Conservation (phyloP, 2,113 vertebrate genomes). For the Triplophysa siluroides region DNA sequence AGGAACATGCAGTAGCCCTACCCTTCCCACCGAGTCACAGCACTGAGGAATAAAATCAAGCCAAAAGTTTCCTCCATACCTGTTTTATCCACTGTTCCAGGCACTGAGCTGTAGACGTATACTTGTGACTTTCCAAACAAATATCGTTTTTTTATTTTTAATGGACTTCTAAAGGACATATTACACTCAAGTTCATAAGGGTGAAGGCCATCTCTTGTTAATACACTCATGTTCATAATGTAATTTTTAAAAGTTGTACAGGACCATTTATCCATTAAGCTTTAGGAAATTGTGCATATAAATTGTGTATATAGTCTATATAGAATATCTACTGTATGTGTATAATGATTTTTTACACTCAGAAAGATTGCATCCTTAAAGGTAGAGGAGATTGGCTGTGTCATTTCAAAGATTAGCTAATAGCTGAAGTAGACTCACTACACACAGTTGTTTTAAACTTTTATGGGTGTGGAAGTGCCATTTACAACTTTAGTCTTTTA, state of each 20-base stretch:
- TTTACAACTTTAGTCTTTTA: conserved; percentile 22
- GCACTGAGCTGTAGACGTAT: conserved; percentile 16
- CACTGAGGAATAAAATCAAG: conserved; percentile 72
- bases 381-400: conserved; percentile 50
- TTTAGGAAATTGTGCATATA: conserved; percentile 67
- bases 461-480: conserved; percentile 4
- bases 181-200: background rate
- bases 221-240: conserved; percentile 47
- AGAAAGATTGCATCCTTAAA: conserved; percentile 59
- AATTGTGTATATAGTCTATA: conserved; percentile 64
- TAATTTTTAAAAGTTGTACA: conserved; percentile 54
- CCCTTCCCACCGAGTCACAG: conserved; percentile 83
- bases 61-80: background rate
- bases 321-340: conserved; percentile 67
- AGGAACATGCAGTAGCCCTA: conserved; percentile 89
- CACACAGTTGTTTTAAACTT: conserved; percentile 29
- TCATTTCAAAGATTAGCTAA: conserved; percentile 24
- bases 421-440: conserved; percentile 18
- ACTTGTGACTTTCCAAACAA: background rate
- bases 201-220: conserved; percentile 13
- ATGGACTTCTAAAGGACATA: background rate
- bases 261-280: conserved; percentile 60
- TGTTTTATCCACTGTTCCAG: conserved; percentile 10
- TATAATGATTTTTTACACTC: conserved; percentile 64
- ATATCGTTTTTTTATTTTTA: conserved; percentile 13